Conservation (phyloP, 2,797 vertebrate genomes). For the Balearica regulorum region DNA sequence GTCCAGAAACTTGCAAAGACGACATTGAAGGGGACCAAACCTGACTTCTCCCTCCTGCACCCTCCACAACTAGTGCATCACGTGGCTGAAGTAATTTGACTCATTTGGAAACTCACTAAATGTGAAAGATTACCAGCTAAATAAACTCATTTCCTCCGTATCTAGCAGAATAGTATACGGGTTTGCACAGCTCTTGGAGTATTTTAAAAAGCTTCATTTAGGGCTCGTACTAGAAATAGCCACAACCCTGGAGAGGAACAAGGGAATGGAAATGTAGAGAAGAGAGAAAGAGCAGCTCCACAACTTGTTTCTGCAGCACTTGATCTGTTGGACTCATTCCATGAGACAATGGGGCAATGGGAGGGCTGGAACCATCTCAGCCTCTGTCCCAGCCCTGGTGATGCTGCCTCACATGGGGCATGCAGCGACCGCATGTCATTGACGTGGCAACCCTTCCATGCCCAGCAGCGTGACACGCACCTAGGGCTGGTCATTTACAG, state of each 20-base stretch:
- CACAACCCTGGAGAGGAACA: neutral
- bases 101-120: neutral
- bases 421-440: neutral
- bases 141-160: neutral
- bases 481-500: neutral
- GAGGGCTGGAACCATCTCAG: neutral
- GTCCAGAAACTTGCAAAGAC: neutral
- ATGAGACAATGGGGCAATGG: fast-evolving
- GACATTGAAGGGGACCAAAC: neutral
- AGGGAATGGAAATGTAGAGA: neutral
- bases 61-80: neutral
- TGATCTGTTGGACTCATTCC: neutral
- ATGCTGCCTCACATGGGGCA: fast-evolving
- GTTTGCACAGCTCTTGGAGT: neutral
- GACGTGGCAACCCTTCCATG: neutral
- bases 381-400: neutral
- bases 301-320: neutral
- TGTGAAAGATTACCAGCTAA: neutral
- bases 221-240: neutral
- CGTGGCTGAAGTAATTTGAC: neutral
- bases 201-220: neutral
- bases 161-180: neutral
- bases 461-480: neutral
- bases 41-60: neutral
- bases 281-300: neutral